Evolutionary conservation across 2,113 vertebrate genomes (phyloP).

Genomic region (Charina bottae): DNA sequence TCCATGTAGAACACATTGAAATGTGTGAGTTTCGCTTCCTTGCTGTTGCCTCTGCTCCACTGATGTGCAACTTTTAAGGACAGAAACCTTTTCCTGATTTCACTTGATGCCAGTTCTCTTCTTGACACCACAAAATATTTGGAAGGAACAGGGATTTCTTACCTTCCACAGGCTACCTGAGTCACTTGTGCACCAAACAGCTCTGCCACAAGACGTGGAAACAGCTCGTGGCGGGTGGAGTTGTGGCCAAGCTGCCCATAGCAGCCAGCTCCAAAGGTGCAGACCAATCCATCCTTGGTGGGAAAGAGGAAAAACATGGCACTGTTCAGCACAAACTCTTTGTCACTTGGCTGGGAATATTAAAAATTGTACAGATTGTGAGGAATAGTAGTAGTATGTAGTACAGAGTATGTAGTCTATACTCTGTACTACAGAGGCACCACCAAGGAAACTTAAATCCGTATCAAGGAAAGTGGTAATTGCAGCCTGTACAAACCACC

Average conservation of each 20-base stretch:
- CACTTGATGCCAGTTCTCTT: neutral
- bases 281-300: slow-evolving; percentile 75
- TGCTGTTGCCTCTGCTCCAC: neutral
- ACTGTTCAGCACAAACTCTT: neutral
- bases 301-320: neutral
- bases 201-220: slow-evolving; percentile 71
- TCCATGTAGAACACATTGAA: neutral
- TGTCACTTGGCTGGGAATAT: neutral
- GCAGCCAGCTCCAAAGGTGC: slow-evolving; percentile 77
- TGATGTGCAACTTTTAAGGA: neutral
- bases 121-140: neutral
- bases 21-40: neutral
- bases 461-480: neutral
- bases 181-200: slow-evolving; percentile 68
- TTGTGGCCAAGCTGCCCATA: slow-evolving; percentile 81
- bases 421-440: neutral
- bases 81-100: neutral
- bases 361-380: neutral
- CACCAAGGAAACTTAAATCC: neutral
- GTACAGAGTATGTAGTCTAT: neutral
- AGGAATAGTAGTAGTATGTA: neutral
- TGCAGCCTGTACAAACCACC: neutral
- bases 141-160: slow-evolving; percentile 22
- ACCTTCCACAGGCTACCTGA: slow-evolving; percentile 76
- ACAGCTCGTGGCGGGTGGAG: slow-evolving; percentile 62